phyloP scores from a whole-genome alignment of 2,888 invertebrate genomes.

The Neoaliturus tenellus region DNA sequence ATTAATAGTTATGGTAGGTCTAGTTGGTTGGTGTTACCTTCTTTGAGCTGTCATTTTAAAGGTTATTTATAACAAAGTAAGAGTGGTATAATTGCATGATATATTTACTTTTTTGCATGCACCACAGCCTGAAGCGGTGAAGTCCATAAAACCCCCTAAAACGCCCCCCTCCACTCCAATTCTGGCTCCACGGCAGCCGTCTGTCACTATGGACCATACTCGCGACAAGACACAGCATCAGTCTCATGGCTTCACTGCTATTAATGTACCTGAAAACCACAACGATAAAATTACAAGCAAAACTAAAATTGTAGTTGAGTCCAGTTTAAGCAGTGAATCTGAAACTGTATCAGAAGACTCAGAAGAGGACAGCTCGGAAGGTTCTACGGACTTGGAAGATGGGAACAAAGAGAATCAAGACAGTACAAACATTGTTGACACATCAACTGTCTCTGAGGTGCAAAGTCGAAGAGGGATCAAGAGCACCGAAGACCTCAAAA shows the following conservation, averaged over 20 bases:
- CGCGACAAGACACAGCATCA: too few relatives aligned
- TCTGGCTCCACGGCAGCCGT: neutral
- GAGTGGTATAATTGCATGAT: conserved; percentile 49
- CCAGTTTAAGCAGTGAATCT: neutral
- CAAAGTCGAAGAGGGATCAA: neutral
- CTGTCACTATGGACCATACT: too few relatives aligned
- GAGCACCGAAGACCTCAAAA: neutral
- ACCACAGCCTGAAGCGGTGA: conserved; percentile 58
- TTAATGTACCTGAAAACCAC: neutral
- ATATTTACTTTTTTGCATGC: conserved; percentile 59
- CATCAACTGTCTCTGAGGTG: neutral
- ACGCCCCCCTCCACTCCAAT: conserved; percentile 21
- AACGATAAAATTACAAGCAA: neutral
- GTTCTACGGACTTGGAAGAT: neutral
- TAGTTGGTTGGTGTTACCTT: conserved; percentile 1
- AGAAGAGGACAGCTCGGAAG: conserved; percentile 1
- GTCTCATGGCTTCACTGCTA: neutral
- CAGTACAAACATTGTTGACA: neutral
- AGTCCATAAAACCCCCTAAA: conserved; percentile 32
- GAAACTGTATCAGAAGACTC: neutral
- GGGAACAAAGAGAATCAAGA: neutral
- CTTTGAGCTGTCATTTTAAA: neutral
- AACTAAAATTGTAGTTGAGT: neutral
- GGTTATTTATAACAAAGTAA: neutral
- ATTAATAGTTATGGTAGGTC: too few relatives aligned